Evolutionary conservation across 2,113 vertebrate genomes (phyloP).

Genomic region (Sylvietta virens): DNA sequence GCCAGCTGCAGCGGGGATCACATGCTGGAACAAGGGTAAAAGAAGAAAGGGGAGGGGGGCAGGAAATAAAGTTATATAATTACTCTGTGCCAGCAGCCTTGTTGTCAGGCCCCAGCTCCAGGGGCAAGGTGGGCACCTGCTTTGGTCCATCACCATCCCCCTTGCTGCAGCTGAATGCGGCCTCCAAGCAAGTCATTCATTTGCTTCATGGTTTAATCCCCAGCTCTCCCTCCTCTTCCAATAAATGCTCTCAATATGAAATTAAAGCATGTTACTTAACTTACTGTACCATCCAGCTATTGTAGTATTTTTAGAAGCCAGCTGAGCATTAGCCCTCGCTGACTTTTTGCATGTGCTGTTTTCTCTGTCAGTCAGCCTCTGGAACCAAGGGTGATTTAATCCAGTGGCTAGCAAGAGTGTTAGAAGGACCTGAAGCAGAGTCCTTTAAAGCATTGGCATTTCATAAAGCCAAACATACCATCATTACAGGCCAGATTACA

Average conservation of each 20-base stretch:
- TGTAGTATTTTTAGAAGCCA: constrained; percentile 53
- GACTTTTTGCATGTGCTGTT: constrained; percentile 1
- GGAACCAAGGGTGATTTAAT: background rate
- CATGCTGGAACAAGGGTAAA: background rate
- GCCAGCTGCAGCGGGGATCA: background rate
- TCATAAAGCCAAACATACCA: background rate
- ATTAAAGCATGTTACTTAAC: constrained; percentile 49
- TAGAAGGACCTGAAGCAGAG: background rate
- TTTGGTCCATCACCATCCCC: background rate
- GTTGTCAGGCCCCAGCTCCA: rapidly evolving
- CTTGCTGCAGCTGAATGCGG: rapidly evolving
- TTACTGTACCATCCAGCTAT: constrained; percentile 23
- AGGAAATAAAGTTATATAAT: background rate
- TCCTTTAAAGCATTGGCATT: background rate
- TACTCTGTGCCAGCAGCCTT: background rate
- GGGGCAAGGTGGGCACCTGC: constrained; percentile 26
- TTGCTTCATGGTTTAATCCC: background rate
- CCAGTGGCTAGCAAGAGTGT: background rate
- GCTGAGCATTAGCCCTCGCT: background rate
- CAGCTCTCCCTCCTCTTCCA: background rate
- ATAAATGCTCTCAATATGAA: constrained; percentile 21
- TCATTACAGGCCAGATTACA: background rate
- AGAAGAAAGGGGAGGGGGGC: background rate
- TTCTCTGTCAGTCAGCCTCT: background rate
- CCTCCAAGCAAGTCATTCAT: background rate